Evolutionary conservation across 2,797 vertebrate species (phyloP).

Genomic region (Trachurus trachurus): DNA sequence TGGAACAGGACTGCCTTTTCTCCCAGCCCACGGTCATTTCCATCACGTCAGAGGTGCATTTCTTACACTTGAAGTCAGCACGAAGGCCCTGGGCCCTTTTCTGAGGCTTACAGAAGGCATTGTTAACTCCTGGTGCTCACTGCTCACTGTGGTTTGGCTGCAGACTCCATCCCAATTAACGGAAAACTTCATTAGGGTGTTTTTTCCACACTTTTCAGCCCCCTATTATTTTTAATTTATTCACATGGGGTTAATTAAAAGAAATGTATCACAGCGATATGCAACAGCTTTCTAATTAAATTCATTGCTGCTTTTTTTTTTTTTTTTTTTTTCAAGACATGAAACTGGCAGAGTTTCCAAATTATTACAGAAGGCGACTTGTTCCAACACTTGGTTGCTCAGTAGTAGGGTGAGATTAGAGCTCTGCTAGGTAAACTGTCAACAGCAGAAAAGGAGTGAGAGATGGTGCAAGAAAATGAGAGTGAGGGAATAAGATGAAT

Average conservation of each 20-base stretch:
- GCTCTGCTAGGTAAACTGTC: slow-evolving; percentile 82
- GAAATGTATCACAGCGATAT: slow-evolving; percentile 88
- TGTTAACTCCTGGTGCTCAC: slow-evolving; percentile 83
- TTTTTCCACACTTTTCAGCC: slow-evolving; percentile 84
- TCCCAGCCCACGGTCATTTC: slow-evolving; percentile 83
- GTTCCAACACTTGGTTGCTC: slow-evolving; percentile 84
- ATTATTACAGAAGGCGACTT: slow-evolving; percentile 85
- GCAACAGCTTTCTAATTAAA: slow-evolving; percentile 90
- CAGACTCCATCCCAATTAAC: slow-evolving; percentile 86
- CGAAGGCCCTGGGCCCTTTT: slow-evolving; percentile 80
- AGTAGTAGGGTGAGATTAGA: slow-evolving; percentile 77
- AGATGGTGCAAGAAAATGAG: slow-evolving; percentile 60
- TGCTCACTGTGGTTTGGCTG: slow-evolving; percentile 85
- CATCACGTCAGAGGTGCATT: slow-evolving; percentile 88
- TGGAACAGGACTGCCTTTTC: slow-evolving; percentile 87
- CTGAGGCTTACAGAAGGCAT: slow-evolving; percentile 83
- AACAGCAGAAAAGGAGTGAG: slow-evolving; percentile 56
- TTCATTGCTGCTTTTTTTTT: slow-evolving; percentile 85
- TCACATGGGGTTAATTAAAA: slow-evolving; percentile 92
- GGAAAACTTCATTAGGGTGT: slow-evolving; percentile 87
- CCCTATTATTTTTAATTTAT: slow-evolving; percentile 90
- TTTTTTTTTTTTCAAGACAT: slow-evolving; percentile 68
- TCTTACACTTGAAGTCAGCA: slow-evolving; percentile 86
- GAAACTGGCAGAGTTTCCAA: slow-evolving; percentile 85
- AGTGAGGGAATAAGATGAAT: slow-evolving; percentile 65